A percentile compares a stretch with the other conserved stretches of the same genome.
Evolutionary conservation across 2,888 invertebrate genomes (phyloP).

Genomic region (Osedax frankpressi): DNA sequence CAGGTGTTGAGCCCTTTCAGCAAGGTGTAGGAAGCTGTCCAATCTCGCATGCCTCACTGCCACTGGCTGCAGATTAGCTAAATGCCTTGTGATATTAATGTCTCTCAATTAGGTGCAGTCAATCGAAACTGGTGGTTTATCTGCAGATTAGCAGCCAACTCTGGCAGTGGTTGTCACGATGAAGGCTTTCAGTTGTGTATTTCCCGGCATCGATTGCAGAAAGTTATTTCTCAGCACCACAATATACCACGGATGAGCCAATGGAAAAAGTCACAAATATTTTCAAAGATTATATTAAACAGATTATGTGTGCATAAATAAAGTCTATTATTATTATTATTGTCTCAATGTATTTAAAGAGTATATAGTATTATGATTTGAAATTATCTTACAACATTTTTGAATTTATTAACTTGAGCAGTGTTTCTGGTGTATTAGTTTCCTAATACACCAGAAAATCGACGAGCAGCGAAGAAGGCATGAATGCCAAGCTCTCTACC

Average conservation of each 20-base stretch:
- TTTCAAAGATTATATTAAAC: neutral
- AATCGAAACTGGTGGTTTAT: constrained; percentile 5
- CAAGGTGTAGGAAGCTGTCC: constrained; percentile 3
- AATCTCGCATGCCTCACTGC: neutral
- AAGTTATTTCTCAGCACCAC: neutral
- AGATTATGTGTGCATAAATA: neutral
- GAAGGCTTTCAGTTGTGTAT: neutral
- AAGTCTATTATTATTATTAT: neutral
- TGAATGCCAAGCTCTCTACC: neutral
- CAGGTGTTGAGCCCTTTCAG: constrained; percentile 6
- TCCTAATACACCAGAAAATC: constrained; percentile 5
- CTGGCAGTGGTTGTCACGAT: neutral
- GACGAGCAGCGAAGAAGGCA: neutral
- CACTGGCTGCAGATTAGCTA: constrained; percentile 10
- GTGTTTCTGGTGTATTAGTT: no score
- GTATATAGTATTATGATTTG: neutral
- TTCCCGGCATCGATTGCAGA: neutral
- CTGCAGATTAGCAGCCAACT: neutral
- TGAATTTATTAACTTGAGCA: neutral
- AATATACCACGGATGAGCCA: neutral
- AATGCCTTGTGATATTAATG: constrained; percentile 7
- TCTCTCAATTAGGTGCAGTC: constrained; percentile 6
- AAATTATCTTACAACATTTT: neutral
- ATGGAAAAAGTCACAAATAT: neutral
- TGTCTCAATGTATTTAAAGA: neutral